Evolutionary conservation across 2,797 vertebrate species (phyloP).

Genomic region (Somateria mollissima): DNA sequence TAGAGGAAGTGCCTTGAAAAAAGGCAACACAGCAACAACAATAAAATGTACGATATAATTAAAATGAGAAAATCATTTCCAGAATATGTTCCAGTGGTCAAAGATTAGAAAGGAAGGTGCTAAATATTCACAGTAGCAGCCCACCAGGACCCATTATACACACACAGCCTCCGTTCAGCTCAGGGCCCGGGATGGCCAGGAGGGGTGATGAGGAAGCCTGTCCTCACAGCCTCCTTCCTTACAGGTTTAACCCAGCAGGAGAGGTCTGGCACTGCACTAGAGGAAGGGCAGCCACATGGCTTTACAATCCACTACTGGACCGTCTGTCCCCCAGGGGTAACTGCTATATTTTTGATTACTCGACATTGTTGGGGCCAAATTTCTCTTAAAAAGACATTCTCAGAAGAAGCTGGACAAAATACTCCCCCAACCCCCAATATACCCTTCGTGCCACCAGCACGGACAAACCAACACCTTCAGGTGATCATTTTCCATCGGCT

Average conservation of each 20-base stretch:
- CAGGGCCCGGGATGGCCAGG: background rate
- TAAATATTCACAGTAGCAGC: background rate
- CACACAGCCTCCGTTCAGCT: background rate
- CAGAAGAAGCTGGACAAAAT: background rate
- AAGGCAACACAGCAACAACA: background rate
- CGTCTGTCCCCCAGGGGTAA: background rate
- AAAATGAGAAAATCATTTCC: background rate
- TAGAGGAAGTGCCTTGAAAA: background rate
- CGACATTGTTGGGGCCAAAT: background rate
- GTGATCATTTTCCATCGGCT: background rate
- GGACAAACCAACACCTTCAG: background rate
- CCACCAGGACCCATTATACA: background rate
- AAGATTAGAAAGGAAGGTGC: background rate
- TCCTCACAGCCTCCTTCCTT: background rate
- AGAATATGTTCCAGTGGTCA: background rate
- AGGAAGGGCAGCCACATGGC: background rate
- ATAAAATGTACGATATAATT: background rate
- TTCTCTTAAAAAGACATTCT: background rate
- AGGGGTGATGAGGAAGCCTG: background rate
- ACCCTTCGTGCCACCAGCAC: background rate
- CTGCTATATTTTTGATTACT: background rate
- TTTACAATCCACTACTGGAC: background rate
- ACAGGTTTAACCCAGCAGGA: rapidly evolving
- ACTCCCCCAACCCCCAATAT: background rate
- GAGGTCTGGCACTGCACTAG: background rate